A percentile compares a stretch with the other conserved stretches of the same genome.
Evolutionary conservation across 2,113 vertebrate species (phyloP).

Genomic region (Onychostoma macrolepis): DNA sequence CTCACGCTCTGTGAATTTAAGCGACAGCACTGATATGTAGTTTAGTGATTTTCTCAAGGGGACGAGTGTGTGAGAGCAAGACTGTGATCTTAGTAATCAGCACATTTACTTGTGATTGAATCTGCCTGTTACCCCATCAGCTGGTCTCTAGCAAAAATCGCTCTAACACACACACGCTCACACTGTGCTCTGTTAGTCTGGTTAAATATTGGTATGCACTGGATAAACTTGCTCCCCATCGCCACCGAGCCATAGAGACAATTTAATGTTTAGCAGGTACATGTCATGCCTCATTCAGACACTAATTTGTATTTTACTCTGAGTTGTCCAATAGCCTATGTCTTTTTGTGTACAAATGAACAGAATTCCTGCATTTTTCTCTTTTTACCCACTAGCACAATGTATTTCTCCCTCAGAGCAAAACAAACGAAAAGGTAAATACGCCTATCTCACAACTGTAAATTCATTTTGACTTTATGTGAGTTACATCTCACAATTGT

Average conservation of each 20-base stretch:
- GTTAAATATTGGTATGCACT: conserved; percentile 43
- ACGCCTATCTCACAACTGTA: background rate
- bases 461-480: background rate
- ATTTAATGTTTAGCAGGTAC: background rate
- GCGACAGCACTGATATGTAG: background rate
- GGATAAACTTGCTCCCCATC: conserved; percentile 40
- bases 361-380: background rate
- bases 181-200: background rate
- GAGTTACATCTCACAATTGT: background rate
- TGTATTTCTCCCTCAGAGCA: background rate
- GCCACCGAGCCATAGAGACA: conserved; percentile 14
- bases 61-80: conserved; percentile 13
- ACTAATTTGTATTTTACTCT: conserved; percentile 47
- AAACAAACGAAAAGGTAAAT: background rate
- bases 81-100: conserved; percentile 35
- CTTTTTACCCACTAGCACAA: background rate
- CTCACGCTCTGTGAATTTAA: background rate
- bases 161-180: background rate
- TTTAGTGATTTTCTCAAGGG: conserved; percentile 18
- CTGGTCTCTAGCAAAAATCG: background rate
- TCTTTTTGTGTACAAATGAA: conserved; percentile 40
- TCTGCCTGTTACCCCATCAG: conserved; percentile 3
- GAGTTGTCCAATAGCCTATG: background rate
- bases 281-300: conserved; percentile 16
- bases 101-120: conserved; percentile 30